These are phyloP conservation scores for Pseudomyrmex concolor DNA, from an alignment of 1,140 invertebrate species.

Conservation along the genomic window DNA sequence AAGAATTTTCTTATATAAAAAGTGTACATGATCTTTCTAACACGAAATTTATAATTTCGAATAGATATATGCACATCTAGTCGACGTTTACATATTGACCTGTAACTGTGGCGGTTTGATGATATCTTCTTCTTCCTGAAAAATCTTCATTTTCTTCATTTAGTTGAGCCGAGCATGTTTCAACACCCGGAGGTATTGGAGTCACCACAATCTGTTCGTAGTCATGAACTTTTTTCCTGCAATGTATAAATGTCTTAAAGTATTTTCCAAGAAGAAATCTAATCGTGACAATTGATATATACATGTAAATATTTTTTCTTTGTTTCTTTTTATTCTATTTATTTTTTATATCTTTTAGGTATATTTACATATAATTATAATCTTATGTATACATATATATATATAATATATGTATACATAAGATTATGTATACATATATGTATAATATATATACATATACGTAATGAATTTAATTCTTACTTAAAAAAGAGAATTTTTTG, in stretches of 20 bases:
- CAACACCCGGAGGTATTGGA: constrained; percentile 92
- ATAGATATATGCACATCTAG: constrained; percentile 49
- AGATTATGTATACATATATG: too few species aligned
- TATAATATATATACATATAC: background rate
- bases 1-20: constrained; percentile 17
- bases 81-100: constrained; percentile 90
- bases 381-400: constrained; percentile 73
- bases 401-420: too few species aligned
- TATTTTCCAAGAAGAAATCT: background rate
- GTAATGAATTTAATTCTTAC: constrained; percentile 2
- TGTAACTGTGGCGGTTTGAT: constrained; percentile 94
- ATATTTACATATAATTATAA: constrained; percentile 63
- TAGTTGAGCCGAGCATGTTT: constrained; percentile 93
- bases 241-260: constrained; percentile 60
- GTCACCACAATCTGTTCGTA: constrained; percentile 97
- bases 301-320: background rate
- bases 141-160: constrained; percentile 99
- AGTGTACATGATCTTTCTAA: constrained; percentile 3
- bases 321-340: background rate
- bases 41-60: background rate
- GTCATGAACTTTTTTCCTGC: constrained; percentile 90
- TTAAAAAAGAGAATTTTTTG: background rate
- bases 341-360: too few species aligned
- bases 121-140: constrained; percentile 94
- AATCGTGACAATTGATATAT: background rate